A percentile compares a stretch with the other conserved stretches of the same genome.
phyloP scores from a whole-genome alignment of 2,888 invertebrate species.

The Oeneis ivallda region DNA sequence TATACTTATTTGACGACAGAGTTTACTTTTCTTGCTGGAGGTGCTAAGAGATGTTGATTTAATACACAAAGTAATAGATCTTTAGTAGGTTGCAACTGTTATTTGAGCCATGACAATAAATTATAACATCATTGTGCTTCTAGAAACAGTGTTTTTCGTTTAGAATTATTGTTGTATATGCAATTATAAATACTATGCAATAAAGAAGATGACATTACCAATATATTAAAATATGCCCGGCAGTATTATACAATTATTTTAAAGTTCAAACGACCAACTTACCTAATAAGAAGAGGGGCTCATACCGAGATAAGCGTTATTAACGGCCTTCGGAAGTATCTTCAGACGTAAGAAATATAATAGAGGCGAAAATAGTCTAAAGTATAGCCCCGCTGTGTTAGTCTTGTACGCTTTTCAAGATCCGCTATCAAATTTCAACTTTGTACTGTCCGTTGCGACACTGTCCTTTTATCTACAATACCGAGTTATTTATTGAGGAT shows the following conservation, averaged over 20 bases:
- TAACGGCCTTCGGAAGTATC: conserved; percentile 24
- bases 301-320: conserved; percentile 24
- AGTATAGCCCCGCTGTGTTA: conserved; percentile 50
- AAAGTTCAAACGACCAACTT: conserved; percentile 30
- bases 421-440: conserved; percentile 74
- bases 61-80: too few relatives aligned
- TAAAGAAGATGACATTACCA: conserved; percentile 7
- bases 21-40: neutral
- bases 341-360: conserved; percentile 18
- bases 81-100: conserved; percentile 3
- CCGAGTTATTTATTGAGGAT: conserved; percentile 62
- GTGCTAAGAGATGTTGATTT: too few relatives aligned
- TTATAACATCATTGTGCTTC: neutral
- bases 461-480: conserved; percentile 59
- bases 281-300: conserved; percentile 25
- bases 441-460: conserved; percentile 62
- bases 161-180: neutral
- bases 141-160: neutral
- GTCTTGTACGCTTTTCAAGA: conserved; percentile 68
- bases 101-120: neutral
- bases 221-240: neutral
- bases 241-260: conserved; percentile 28
- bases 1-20: neutral
- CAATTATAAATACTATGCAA: conserved; percentile 7
- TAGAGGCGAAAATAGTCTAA: conserved; percentile 17